Evolutionary conservation across 1,140 invertebrate genomes (phyloP).

Genomic region (Holotrichia oblita): DNA sequence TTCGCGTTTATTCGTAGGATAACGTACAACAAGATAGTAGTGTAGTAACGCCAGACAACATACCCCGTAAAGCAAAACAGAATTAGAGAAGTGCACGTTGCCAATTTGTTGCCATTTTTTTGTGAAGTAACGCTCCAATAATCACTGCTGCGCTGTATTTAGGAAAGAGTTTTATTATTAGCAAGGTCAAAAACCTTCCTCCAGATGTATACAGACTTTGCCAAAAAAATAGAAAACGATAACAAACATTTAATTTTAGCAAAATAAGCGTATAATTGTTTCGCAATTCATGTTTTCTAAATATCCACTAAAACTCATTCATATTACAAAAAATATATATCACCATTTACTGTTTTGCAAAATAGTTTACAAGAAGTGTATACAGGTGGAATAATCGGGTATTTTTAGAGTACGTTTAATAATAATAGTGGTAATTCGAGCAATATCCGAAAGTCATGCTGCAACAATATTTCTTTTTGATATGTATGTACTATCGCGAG

Average conservation of each 20-base stretch:
- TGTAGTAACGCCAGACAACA: neutral
- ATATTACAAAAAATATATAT: too few species aligned
- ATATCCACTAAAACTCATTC: too few species aligned
- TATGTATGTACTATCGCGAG: too few species aligned
- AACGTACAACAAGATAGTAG: neutral
- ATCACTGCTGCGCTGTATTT: neutral
- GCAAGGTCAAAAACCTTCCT: slow-evolving; percentile 26
- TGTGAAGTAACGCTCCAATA: slow-evolving; percentile 1
- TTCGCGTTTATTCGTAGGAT: neutral
- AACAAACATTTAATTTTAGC: neutral
- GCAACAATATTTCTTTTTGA: too few species aligned
- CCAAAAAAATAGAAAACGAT: neutral
- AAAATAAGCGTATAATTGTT: neutral
- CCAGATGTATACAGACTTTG: slow-evolving; percentile 18
- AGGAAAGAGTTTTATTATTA: slow-evolving; percentile 22
- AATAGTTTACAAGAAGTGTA: too few species aligned
- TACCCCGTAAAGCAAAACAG: neutral
- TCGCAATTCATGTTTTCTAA: too few species aligned
- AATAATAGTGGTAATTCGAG: too few species aligned
- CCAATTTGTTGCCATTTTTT: neutral
- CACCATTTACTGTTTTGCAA: too few species aligned
- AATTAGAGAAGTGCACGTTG: neutral
- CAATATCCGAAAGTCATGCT: too few species aligned
- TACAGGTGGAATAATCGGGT: too few species aligned
- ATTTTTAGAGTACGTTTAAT: too few species aligned